Evolutionary conservation across 1,140 invertebrate species (phyloP).

Genomic region (Lepidotrigona ventralis): DNA sequence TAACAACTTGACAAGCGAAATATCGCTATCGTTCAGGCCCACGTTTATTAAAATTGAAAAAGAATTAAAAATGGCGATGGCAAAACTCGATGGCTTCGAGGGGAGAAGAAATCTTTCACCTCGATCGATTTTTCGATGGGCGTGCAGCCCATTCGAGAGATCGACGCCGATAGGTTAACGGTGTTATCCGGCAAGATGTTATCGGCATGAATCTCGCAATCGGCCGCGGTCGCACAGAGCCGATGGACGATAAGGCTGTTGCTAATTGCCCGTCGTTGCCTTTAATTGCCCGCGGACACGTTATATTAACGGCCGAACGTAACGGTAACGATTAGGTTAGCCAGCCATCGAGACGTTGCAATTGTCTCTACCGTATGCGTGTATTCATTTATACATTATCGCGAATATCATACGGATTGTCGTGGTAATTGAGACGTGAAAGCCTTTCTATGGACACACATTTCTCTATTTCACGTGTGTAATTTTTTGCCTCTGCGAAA

Average conservation of each 20-base stretch:
- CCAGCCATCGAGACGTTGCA: background rate
- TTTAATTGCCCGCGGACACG: conserved; percentile 39
- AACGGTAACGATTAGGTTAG: conserved; percentile 38
- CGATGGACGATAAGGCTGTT: conserved; percentile 33
- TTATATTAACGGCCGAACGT: conserved; percentile 28
- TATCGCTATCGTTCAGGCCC: background rate
- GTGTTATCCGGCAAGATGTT: conserved; percentile 18
- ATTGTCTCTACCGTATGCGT: background rate
- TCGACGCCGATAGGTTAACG: conserved; percentile 13
- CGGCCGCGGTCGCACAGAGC: background rate
- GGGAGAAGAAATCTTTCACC: background rate
- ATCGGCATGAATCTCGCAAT: conserved; percentile 15
- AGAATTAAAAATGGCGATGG: no score
- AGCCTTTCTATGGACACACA: no score
- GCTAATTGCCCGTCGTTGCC: conserved; percentile 41
- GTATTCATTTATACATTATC: background rate
- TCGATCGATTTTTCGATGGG: conserved; percentile 38
- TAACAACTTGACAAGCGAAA: background rate
- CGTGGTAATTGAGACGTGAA: no score
- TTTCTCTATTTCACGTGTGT: no score
- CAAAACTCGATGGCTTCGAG: background rate
- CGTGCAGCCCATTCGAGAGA: background rate
- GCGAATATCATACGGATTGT: background rate
- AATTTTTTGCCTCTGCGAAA: no score
- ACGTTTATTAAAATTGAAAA: no score